Conservation (phyloP, 2,113 vertebrate genomes). For the Varanus salvator region DNA sequence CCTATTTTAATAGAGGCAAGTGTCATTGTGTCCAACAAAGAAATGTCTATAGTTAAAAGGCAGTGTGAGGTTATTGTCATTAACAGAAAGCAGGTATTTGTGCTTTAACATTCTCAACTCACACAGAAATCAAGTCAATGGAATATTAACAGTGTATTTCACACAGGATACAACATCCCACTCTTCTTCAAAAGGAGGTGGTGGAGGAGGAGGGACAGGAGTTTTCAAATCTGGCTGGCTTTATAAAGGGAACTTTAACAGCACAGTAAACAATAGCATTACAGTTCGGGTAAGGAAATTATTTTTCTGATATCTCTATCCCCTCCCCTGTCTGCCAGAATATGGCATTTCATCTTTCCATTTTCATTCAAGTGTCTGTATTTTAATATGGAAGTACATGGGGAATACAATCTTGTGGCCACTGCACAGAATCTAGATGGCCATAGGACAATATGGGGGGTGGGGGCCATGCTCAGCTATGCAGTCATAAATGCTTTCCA, state of each 20-base stretch:
- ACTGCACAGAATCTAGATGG: no score
- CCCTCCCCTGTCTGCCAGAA: neutral
- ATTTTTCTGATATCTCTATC: conserved; percentile 1
- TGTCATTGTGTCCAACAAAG: neutral
- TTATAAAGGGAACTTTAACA: conserved; percentile 99
- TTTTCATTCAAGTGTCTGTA: conserved; percentile 30
- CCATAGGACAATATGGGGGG: no score
- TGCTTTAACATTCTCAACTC: neutral
- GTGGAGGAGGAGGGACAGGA: conserved; percentile 83
- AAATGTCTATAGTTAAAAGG: conserved; percentile 21
- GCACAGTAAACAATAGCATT: conserved; percentile 97
- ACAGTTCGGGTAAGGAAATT: conserved; percentile 91
- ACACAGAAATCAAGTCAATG: conserved; percentile 19
- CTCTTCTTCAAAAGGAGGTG: conserved; percentile 96
- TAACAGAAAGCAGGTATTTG: conserved; percentile 40
- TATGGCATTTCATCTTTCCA: neutral
- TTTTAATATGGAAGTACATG: conserved; percentile 18
- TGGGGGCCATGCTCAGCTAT: no score
- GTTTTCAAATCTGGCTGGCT: conserved; percentile 98
- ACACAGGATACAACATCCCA: conserved; percentile 94
- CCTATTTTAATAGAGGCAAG: conserved; percentile 21
- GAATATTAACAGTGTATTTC: conserved; percentile 56
- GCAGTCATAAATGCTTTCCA: no score
- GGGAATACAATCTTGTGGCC: no score
- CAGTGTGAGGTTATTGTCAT: conserved; percentile 5